phyloP scores from a whole-genome alignment of 2,888 invertebrate species.

The Seira sanloemensis region DNA sequence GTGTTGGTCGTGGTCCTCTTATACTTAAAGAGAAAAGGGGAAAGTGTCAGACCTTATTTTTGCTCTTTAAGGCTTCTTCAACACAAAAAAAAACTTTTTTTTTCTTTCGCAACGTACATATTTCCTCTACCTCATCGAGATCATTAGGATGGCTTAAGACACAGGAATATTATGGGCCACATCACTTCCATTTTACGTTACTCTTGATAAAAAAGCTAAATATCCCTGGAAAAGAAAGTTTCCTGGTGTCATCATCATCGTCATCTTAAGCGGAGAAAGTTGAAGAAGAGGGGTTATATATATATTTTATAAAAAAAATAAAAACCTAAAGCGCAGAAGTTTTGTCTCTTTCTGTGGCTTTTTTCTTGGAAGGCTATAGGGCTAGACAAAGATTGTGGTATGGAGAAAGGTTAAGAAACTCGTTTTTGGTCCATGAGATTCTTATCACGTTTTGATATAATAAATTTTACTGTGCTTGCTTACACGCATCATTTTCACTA shows the following conservation, averaged over 20 bases:
- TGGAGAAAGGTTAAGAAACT: background rate
- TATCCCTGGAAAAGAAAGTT: conserved; percentile 10
- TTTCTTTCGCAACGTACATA: conserved; percentile 7
- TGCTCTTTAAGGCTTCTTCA: background rate
- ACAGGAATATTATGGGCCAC: conserved; percentile 12
- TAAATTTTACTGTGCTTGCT: conserved; percentile 13
- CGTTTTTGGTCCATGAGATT: background rate
- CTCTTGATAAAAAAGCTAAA: background rate
- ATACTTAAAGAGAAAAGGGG: conserved; percentile 10
- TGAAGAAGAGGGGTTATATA: background rate
- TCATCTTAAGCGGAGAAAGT: background rate
- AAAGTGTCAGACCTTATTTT: conserved; percentile 19
- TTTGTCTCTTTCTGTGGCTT: conserved; percentile 12
- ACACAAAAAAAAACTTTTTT: conserved; percentile 6
- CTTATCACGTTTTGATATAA: conserved; percentile 17
- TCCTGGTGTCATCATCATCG: conserved; percentile 15
- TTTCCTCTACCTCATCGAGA: conserved; percentile 11
- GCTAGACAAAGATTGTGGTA: background rate
- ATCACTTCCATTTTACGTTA: conserved; percentile 18
- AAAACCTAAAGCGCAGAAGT: background rate
- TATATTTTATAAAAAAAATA: conserved; percentile 10
- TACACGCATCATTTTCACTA: background rate
- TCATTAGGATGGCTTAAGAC: conserved; percentile 15
- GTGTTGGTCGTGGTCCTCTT: conserved; percentile 15
- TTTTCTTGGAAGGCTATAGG: background rate